Evolutionary conservation across 2,888 invertebrate species (phyloP), one percentile per base, ranked within the genome.

Genomic region (Drosophila anomelani): DNA sequence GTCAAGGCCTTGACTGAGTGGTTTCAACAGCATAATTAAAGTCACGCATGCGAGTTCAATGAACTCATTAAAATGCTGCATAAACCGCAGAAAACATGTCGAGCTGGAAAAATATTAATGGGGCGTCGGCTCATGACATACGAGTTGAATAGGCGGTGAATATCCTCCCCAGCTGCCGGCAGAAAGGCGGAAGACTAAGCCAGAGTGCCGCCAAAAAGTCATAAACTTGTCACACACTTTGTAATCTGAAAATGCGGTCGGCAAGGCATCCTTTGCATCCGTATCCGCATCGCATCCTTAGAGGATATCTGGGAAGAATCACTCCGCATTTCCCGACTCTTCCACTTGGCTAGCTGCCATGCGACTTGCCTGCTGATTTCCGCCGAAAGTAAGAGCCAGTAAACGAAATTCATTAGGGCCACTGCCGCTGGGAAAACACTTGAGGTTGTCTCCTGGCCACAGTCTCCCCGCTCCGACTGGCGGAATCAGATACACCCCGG

Each of bases 171-270:
- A 51, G 63, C 13, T 34, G 13, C 26, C n/a, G 23, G 26, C 49
- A 34, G 23, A 29, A 20, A 36, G 41, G 53, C 36, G 32, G 41
- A 38, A 55, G 41, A 49, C 61, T 63, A 61, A 67, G 76, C 77
- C 78, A 69, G 61, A 78, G 68, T 54, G 78, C 78, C 80, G 80
- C 82, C 88, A 82, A 76, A 85, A 85, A 78, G 72, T 79, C 88
- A 82, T 85, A 87, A 84, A 87, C 76, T 87, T 85, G 80, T 79
- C 81, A 82, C 77, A 82, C 87, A 83, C 78, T 83, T 83, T 85
- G 87, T 75, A 83, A 85, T 85, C 83, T 77, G 54, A 51, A 74
- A 75, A 78, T 78, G 66, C 51, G 68, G 29, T 71, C 36, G 62
- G 34, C 20, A 17, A 39, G 41, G 49, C 41, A 7, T 47, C 10